Evolutionary conservation across 1,140 invertebrate genomes (phyloP), one percentile per base, ranked within the genome.

Genomic region (Heliconius congener): DNA sequence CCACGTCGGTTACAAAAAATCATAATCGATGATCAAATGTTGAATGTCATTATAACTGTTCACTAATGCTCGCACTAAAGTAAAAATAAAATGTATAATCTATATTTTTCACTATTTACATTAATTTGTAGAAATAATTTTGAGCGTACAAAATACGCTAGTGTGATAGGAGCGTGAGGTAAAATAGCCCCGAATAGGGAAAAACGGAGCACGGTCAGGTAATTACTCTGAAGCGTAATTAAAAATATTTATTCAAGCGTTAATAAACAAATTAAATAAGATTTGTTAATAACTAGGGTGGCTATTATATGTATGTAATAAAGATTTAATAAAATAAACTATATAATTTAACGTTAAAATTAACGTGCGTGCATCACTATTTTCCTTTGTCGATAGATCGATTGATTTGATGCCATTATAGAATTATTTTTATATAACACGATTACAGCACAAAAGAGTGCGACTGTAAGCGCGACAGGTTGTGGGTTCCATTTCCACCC

Each of bases 201-300:
- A 52, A 50, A 74, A 73, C 57, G 55, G 39, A 57, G 72, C 76
- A 73, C 70, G 39, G 60, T 74, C 73, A 79, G 78, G 60, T 79
- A 71, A 74, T 79, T 79, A 79, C 74, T 79, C 57, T 50, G 60
- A 60, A 71, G 70, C 9, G 78, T 73, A 79, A 79, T 79, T 79
- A 76, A 79, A 79, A 79, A 79, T 50, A 76, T 75, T 79, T 74
- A 79, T 79, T 79, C 66, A 34, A 74, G 73, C 78, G 42, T 76
- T 76, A 76, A 79, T 79, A 76, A 79, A 73, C 78, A 79, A 79
- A 79, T 79, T 79, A 79, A 79, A 66, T 57, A 79, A 76, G 73
- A 76, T 78, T 75, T 75, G 39, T 76, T 76, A 60, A 46, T 70
- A 76, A 76, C 50, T 76, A 76, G 37, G 60, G 52, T 75, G 55